These are phyloP conservation scores for Miniopterus natalensis DNA, from an alignment of 2,113 vertebrate species.

Conservation along the genomic window DNA sequence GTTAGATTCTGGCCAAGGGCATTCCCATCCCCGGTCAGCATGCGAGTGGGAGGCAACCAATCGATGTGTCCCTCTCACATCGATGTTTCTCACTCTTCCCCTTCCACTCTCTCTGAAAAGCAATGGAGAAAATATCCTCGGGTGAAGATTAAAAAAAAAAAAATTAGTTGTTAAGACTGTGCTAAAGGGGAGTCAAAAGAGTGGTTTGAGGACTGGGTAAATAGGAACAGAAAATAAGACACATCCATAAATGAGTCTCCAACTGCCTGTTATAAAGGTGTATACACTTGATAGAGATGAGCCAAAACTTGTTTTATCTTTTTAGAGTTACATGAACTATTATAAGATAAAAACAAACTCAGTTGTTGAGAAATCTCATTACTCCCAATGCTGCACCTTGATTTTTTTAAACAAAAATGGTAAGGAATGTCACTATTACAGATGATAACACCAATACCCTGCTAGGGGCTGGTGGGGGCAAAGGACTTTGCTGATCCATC, in stretches of 20 bases:
- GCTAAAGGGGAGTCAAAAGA: not conserved
- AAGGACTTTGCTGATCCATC: not conserved
- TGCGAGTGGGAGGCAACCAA: no score
- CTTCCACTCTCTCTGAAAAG: no score
- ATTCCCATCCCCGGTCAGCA: no score
- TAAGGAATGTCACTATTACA: not conserved
- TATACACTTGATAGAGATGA: not conserved
- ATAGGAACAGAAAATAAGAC: not conserved
- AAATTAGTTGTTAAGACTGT: not conserved
- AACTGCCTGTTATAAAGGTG: not conserved
- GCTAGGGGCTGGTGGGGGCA: not conserved
- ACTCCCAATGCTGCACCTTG: not conserved
- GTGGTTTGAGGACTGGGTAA: not conserved
- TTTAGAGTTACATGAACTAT: constrained; percentile 16
- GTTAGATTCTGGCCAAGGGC: no score
- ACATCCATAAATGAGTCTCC: not conserved
- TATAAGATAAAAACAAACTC: constrained; percentile 24
- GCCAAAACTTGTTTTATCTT: not conserved
- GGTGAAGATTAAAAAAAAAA: not conserved
- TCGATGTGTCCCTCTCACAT: no score
- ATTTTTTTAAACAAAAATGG: not conserved
- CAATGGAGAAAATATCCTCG: no score
- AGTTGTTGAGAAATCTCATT: not conserved
- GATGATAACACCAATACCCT: not conserved
- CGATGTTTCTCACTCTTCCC: no score